These are phyloP conservation scores for Globia sparganii DNA, from an alignment of 2,888 invertebrate species.

Conservation along the genomic window DNA sequence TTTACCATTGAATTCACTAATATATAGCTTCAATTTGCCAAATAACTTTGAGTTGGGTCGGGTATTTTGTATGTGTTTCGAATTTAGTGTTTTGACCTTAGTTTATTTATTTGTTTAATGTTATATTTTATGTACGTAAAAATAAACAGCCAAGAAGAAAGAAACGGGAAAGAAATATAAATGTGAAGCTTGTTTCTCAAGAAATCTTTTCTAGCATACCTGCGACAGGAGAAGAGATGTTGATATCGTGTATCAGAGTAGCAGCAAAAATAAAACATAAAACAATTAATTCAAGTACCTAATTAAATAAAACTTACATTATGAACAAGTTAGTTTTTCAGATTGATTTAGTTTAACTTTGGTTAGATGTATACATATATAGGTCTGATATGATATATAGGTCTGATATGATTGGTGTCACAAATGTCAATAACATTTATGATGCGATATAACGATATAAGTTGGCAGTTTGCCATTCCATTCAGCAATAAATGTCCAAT, in stretches of 20 bases:
- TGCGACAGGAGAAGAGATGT: not conserved
- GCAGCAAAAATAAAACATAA: not conserved
- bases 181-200: not conserved
- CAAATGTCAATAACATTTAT: conserved; percentile 22
- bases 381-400: not conserved
- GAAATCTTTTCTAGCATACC: not conserved
- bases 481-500: conserved; percentile 29
- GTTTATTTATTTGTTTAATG: not conserved
- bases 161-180: not conserved
- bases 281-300: not conserved
- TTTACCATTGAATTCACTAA: conserved; percentile 25
- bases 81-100: conserved; percentile 6
- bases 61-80: not conserved
- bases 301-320: not conserved
- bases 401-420: conserved; percentile 12
- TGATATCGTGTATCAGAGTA: too few relatives aligned
- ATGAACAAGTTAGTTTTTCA: not conserved
- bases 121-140: not conserved
- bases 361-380: not conserved
- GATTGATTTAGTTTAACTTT: not conserved
- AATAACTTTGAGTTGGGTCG: conserved; percentile 21
- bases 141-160: not conserved
- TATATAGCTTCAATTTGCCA: conserved; percentile 30
- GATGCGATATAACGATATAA: not conserved
- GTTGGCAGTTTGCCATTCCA: conserved; percentile 39